Percentiles rank a stretch among this genome's conserved stretches.
These are phyloP conservation scores for Saturnia pavonia DNA, from an alignment of 2,888 invertebrate genomes.

Conservation along the genomic window DNA sequence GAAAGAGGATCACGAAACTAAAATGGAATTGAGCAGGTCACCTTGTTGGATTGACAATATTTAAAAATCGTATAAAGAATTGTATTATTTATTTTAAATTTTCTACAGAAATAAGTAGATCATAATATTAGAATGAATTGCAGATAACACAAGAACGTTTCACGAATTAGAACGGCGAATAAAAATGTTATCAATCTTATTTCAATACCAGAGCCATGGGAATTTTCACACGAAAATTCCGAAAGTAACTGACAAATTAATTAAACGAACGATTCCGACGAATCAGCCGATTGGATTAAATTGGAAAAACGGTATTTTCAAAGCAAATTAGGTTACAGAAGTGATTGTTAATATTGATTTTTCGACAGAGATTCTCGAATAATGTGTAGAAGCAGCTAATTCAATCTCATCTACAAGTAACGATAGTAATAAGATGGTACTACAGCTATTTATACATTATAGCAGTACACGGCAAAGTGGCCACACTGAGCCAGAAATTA, in stretches of 20 bases:
- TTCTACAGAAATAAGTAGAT: neutral
- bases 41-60: too few species aligned
- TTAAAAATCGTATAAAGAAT: too few species aligned
- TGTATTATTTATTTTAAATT: neutral
- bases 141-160: neutral
- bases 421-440: too few species aligned
- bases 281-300: constrained; percentile 7
- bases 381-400: neutral
- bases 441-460: too few species aligned
- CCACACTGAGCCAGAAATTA: too few species aligned
- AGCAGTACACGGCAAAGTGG: too few species aligned
- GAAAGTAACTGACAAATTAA: constrained; percentile 12
- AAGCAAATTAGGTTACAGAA: constrained; percentile 8
- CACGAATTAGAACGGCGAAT: neutral
- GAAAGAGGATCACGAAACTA: too few species aligned
- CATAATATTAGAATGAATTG: neutral
- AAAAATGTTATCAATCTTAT: constrained; percentile 11
- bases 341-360: neutral
- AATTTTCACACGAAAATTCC: neutral
- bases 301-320: constrained; percentile 6
- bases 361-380: neutral
- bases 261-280: constrained; percentile 6
- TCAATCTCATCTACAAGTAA: neutral
- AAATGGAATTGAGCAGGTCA: too few species aligned
- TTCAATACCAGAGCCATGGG: neutral